These are phyloP conservation scores for Hyposoter dolosus DNA, from an alignment of 2,888 invertebrate genomes.

Conservation along the genomic window DNA sequence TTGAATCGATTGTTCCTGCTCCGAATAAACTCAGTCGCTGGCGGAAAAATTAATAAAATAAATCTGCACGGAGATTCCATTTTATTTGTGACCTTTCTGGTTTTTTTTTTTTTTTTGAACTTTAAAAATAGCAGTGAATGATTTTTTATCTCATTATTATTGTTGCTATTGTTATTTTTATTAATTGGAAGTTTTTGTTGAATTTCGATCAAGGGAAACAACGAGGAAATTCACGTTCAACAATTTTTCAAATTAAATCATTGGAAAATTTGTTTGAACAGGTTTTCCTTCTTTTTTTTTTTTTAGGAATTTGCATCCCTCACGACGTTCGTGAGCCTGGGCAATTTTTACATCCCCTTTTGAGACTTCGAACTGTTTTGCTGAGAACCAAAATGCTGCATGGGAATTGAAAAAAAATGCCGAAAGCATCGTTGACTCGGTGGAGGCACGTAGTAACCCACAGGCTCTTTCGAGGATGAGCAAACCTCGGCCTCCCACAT, in stretches of 20 bases:
- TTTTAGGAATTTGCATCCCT: background rate
- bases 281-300: background rate
- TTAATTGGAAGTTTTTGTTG: no score
- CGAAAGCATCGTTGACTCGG: background rate
- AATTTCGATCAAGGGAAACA: no score
- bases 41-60: background rate
- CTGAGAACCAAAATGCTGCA: background rate
- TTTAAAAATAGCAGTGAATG: no score
- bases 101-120: background rate
- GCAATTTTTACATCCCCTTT: background rate
- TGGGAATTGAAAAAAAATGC: background rate
- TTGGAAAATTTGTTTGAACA: no score
- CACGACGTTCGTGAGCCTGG: background rate
- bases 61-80: background rate
- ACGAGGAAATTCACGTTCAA: no score
- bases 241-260: no score
- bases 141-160: no score
- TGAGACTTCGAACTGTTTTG: background rate
- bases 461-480: background rate
- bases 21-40: background rate
- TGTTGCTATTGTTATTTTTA: no score
- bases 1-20: slow-evolving; percentile 11
- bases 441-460: background rate
- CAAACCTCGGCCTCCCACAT: slow-evolving; percentile 17
- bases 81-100: background rate